Conservation (phyloP, 2,888 invertebrate species). For the Rhodophaea formosa region DNA sequence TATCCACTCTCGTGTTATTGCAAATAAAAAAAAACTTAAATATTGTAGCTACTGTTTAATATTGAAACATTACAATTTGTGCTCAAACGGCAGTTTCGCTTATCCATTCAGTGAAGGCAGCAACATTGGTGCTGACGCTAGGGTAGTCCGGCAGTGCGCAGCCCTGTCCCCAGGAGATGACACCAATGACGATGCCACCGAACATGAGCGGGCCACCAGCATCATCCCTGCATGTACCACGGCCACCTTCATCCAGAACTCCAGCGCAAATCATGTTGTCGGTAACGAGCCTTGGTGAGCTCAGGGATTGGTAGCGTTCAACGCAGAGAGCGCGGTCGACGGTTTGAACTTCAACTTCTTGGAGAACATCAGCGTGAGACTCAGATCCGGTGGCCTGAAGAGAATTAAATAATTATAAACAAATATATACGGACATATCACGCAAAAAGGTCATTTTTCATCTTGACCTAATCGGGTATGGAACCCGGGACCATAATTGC, state of each 20-base stretch:
- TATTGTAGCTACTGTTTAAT: no score
- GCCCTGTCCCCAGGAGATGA: constrained; percentile 73
- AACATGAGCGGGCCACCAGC: constrained; percentile 73
- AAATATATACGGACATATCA: no score
- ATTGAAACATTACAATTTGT: no score
- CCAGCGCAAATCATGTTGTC: constrained; percentile 64
- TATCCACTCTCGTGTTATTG: no score
- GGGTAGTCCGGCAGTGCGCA: constrained; percentile 69
- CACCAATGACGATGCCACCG: constrained; percentile 55
- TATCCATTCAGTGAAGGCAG: constrained; percentile 53
- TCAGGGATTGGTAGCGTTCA: constrained; percentile 35
- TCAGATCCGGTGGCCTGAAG: constrained; percentile 35
- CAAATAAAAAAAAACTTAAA: no score
- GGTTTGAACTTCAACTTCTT: constrained; percentile 43
- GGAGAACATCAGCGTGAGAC: constrained; percentile 33
- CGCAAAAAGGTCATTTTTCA: no score
- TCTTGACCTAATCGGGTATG: no score
- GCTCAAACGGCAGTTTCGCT: constrained; percentile 21
- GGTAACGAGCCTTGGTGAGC: constrained; percentile 33
- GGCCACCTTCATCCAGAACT: constrained; percentile 43
- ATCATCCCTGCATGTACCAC: constrained; percentile 66
- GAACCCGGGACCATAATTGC: no score
- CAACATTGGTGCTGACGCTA: constrained; percentile 68
- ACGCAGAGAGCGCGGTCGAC: constrained; percentile 45
- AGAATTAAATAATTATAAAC: neutral